These are phyloP conservation scores for Xerus inauris DNA, from an alignment of 2,113 vertebrate species.

Conservation along the genomic window DNA sequence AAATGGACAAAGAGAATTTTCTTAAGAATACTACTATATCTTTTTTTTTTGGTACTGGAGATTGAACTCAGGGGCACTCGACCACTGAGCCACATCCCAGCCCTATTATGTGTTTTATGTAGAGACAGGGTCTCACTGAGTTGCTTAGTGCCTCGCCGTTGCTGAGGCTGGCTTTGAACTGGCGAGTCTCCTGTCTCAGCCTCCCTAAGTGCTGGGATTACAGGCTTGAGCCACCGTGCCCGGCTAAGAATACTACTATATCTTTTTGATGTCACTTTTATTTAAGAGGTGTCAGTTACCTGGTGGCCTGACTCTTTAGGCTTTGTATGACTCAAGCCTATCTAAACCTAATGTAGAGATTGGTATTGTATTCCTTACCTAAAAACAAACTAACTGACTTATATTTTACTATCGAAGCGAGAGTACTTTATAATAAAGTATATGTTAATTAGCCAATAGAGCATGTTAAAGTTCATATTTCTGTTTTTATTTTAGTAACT, in stretches of 20 bases:
- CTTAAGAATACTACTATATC: background rate
- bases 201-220: no score
- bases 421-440: conserved; percentile 27
- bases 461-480: background rate
- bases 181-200: no score
- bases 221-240: no score
- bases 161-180: no score
- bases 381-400: background rate
- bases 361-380: background rate
- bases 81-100: no score
- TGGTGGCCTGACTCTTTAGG: background rate
- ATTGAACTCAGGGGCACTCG: no score
- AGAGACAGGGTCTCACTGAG: no score
- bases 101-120: no score
- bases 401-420: background rate
- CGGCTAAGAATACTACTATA: no score
- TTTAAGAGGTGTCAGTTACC: background rate
- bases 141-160: no score
- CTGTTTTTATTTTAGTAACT: background rate
- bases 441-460: background rate
- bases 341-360: background rate
- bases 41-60: no score
- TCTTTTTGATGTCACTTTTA: conserved; percentile 22
- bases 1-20: background rate
- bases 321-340: background rate